Conservation (phyloP, 2,797 vertebrate genomes). For the Fratercula arctica region DNA sequence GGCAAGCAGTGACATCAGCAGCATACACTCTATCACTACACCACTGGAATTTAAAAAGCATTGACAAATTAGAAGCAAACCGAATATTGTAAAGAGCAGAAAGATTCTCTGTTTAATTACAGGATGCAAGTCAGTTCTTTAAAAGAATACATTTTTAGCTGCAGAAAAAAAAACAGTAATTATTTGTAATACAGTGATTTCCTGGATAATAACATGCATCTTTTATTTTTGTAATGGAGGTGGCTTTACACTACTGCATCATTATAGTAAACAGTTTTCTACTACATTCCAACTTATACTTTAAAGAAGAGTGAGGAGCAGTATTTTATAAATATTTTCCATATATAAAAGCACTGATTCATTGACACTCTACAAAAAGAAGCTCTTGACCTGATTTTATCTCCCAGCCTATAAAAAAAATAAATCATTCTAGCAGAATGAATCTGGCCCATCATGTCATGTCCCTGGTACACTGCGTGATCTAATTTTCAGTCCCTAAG, state of each 20-base stretch:
- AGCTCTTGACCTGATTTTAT: conserved; percentile 45
- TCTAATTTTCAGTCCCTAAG: conserved; percentile 31
- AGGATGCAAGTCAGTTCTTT: background rate
- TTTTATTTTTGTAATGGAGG: background rate
- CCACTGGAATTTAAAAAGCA: conserved; percentile 73
- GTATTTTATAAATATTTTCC: background rate
- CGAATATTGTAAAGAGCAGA: conserved; percentile 12
- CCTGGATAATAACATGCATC: background rate
- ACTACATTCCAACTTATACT: background rate
- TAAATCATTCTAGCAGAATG: conserved; percentile 17
- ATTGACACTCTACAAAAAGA: background rate
- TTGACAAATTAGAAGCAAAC: conserved; percentile 49
- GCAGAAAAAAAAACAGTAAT: background rate
- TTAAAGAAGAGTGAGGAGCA: background rate
- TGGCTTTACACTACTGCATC: background rate
- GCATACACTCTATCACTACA: conserved; percentile 78
- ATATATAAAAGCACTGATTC: background rate
- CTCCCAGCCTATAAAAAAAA: background rate
- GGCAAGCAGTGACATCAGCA: conserved; percentile 89
- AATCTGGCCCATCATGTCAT: background rate
- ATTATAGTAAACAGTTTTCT: background rate
- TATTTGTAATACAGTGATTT: background rate
- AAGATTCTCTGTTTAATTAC: background rate
- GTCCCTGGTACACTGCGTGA: background rate
- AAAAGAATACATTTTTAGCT: background rate